Percentiles rank a stretch among this genome's conserved stretches.
phyloP scores from a whole-genome alignment of 92 coral and sea anemone genomes.

The Porites divaricata region DNA sequence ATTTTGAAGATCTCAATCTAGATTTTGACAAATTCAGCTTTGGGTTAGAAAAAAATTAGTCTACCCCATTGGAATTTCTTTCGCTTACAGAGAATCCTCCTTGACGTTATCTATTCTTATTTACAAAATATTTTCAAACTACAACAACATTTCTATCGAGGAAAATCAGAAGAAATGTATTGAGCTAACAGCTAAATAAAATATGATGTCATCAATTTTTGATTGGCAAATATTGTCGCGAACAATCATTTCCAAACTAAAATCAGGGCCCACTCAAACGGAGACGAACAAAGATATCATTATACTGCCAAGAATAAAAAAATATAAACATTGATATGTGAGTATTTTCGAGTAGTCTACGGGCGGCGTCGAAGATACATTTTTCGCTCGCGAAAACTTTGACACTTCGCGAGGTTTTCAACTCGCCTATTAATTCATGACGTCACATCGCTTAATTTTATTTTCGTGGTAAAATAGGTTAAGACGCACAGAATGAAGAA shows the following conservation, averaged over 20 bases:
- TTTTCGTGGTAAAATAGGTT: neutral
- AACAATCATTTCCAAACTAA: conserved; percentile 24
- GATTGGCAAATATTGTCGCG: conserved; percentile 1
- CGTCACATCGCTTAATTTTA: conserved; percentile 28
- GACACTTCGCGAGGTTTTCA: neutral
- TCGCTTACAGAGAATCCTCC: too few relatives aligned
- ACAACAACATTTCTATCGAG: conserved; percentile 4
- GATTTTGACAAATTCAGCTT: neutral
- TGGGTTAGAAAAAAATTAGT: too few relatives aligned
- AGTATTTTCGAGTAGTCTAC: neutral
- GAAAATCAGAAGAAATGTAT: neutral
- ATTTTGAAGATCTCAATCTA: neutral
- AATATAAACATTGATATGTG: conserved; percentile 9
- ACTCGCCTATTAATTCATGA: conserved; percentile 2
- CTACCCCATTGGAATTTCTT: neutral
- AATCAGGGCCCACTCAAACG: conserved; percentile 18
- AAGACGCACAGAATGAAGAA: conserved; percentile 24
- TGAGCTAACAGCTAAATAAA: conserved; percentile 29
- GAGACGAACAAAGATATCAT: conserved; percentile 22
- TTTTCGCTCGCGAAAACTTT: neutral
- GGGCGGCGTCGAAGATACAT: neutral
- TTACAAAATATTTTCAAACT: neutral
- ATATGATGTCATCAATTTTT: conserved; percentile 36
- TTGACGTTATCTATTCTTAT: neutral
- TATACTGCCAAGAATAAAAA: conserved; percentile 14